Conservation (phyloP, 2,113 vertebrate species). For the Choloepus hoffmanni region DNA sequence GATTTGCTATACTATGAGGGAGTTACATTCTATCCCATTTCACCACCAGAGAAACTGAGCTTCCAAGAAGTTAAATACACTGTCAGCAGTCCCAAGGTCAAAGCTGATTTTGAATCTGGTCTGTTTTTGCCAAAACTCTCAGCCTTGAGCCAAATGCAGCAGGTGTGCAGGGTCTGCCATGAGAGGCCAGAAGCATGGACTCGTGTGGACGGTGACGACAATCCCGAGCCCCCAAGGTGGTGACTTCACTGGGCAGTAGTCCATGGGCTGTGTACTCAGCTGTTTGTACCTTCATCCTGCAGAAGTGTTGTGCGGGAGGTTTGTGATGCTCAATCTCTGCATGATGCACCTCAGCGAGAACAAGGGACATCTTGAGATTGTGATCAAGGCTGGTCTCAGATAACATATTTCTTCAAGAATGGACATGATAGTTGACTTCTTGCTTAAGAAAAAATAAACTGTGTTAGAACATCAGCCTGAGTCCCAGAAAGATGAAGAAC, state of each 20-base stretch:
- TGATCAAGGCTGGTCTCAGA: conserved; percentile 12
- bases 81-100: background rate
- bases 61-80: background rate
- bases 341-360: background rate
- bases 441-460: background rate
- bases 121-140: background rate
- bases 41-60: conserved; percentile 18
- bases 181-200: conserved; percentile 49
- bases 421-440: background rate
- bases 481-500: background rate
- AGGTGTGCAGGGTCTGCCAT: conserved; percentile 11
- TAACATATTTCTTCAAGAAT: background rate
- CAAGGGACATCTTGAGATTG: background rate
- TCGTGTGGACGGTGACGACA: conserved; percentile 69
- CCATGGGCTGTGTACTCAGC: conserved; percentile 55
- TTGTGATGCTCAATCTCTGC: background rate
- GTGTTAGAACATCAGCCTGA: conserved; percentile 17
- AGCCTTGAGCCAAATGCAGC: conserved; percentile 16
- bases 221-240: conserved; percentile 29
- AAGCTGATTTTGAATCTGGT: background rate
- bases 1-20: background rate
- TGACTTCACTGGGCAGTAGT: conserved; percentile 66
- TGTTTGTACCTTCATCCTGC: conserved; percentile 47
- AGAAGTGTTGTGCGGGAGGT: background rate
- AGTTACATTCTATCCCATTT: background rate